Evolutionary conservation across 35 echinoderm and acorn worm species (phyloP), one percentile per base, ranked within the genome.

Genomic region (Apostichopus parvimensis): DNA sequence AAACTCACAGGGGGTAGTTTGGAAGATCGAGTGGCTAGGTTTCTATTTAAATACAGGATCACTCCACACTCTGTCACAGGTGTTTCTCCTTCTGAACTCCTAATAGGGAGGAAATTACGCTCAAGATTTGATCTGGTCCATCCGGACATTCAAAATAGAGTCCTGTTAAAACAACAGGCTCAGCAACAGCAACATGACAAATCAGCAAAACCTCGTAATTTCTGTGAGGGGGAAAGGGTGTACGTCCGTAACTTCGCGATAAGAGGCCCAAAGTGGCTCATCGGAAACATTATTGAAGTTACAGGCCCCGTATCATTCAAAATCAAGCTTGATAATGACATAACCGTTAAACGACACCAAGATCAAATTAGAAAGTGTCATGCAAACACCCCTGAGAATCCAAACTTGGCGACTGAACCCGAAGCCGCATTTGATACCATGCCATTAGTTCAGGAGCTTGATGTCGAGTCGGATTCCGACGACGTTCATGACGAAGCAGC

Each of bases 1-100:
- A 25, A 25, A 25, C 24, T 25, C 24, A 25, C 24, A 25, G 24
- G 24, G 24, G 24, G 24, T 25, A 25, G 24, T 25, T 25, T 82
- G 3, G 14, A 83, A 13, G 52, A 80, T 9, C n/a, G 70, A 54
- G 21, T 94, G 20, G 9, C 54, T n/a, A 54, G 68, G 10, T 88
- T 88, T 83, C 52, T 92, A 24, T 80, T 96, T 21, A 58, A 21
- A 9, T 93, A 92, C 79, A 79, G 89, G 9, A 86, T 91, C 17
- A 79, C 77, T 20, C 12, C 90, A 0, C 24, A 25, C 24, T 25
- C 24, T 25, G 24, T 25, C 24, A 25, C 24, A n/a, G n/a, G n/a
- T 25, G 24, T 86, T 45, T 25, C 92, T 18, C 95, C 88, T 0
- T 54, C 92, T 13, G 80, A 86, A 61, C 64, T 96, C 80, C 59